Evolutionary conservation across 2,888 invertebrate genomes (phyloP).

Genomic region (Ophion obscuratus): DNA sequence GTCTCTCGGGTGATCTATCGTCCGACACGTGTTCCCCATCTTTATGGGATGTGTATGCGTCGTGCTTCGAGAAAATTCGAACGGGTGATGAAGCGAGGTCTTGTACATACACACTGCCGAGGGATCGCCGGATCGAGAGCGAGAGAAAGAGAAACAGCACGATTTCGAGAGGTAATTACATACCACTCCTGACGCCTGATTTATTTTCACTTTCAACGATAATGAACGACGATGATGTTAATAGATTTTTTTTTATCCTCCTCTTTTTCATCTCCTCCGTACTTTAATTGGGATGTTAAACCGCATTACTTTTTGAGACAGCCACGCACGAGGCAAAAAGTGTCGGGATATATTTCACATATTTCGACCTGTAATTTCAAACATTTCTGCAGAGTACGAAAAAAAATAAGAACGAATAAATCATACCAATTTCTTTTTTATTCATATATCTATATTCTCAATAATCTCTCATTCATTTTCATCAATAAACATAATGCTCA

Average conservation of each 20-base stretch:
- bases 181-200: slow-evolving; percentile 25
- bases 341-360: neutral
- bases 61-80: slow-evolving; percentile 62
- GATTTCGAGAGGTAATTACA: slow-evolving; percentile 52
- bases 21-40: slow-evolving; percentile 76
- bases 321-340: too few relatives aligned
- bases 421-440: too few relatives aligned
- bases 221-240: slow-evolving; percentile 48
- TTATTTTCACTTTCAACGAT: slow-evolving; percentile 32
- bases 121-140: slow-evolving; percentile 2
- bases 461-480: too few relatives aligned
- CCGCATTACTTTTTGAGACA: neutral
- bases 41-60: slow-evolving; percentile 56
- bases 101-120: slow-evolving; percentile 1
- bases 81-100: slow-evolving; percentile 61
- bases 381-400: neutral
- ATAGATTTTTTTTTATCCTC: slow-evolving; percentile 28
- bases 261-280: neutral
- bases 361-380: neutral
- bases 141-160: slow-evolving; percentile 43
- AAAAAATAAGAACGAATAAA: too few relatives aligned
- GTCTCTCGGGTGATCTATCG: slow-evolving; percentile 72
- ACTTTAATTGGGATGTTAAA: slow-evolving; percentile 25
- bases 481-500: neutral
- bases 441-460: too few relatives aligned